phyloP scores from a whole-genome alignment of 2,797 vertebrate genomes.

The Holocentrus rufus region DNA sequence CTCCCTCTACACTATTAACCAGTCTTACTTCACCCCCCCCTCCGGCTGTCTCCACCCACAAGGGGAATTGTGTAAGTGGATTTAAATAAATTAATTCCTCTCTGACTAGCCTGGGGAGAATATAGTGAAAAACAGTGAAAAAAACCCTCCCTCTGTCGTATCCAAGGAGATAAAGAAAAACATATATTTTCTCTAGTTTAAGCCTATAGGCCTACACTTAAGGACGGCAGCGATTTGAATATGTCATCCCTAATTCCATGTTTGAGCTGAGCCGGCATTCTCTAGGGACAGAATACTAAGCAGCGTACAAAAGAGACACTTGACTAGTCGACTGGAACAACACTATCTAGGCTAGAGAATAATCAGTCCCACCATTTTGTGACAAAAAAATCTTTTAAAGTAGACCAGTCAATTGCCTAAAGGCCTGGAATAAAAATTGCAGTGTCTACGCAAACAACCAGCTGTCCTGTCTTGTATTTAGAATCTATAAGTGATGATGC shows the following conservation, averaged over 20 bases:
- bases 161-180: slow-evolving; percentile 64
- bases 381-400: slow-evolving; percentile 52
- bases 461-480: slow-evolving; percentile 12
- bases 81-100: slow-evolving; percentile 79
- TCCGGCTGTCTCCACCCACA: slow-evolving; percentile 66
- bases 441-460: slow-evolving; percentile 37
- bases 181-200: slow-evolving; percentile 34
- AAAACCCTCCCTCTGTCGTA: slow-evolving; percentile 22
- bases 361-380: slow-evolving; percentile 64
- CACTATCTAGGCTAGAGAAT: slow-evolving; percentile 54
- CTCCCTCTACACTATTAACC: slow-evolving; percentile 46
- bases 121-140: slow-evolving; percentile 44
- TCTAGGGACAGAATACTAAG: slow-evolving; percentile 71
- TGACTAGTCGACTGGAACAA: slow-evolving; percentile 74
- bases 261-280: slow-evolving; percentile 63
- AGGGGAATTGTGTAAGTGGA: slow-evolving; percentile 73
- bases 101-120: slow-evolving; percentile 59
- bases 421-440: slow-evolving; percentile 24
- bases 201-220: slow-evolving; percentile 53
- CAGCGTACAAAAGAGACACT: slow-evolving; percentile 59
- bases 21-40: slow-evolving; percentile 57
- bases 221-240: slow-evolving; percentile 61
- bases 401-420: slow-evolving; percentile 32
- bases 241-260: slow-evolving; percentile 67
- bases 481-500: neutral